Evolutionary conservation across 2,113 vertebrate species (phyloP).

Genomic region (Chaetura pelagica): DNA sequence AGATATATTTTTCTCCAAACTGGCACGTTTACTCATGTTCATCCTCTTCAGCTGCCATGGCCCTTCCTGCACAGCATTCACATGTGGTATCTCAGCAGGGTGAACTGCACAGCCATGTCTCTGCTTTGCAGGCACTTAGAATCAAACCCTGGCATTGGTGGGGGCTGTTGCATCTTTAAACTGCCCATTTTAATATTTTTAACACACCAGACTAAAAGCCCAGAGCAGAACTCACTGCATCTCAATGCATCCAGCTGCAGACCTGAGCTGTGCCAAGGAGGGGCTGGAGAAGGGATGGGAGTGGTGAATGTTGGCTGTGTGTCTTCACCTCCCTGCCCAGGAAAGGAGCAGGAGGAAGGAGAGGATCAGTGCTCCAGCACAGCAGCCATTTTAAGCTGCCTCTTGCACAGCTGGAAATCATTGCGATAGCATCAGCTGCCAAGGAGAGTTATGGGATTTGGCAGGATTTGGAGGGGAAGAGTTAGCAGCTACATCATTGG

Average conservation of each 20-base stretch:
- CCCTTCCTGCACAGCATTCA: not conserved
- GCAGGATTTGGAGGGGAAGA: not conserved
- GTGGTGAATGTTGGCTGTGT: accelerated
- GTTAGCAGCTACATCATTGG: not conserved
- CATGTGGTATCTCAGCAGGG: accelerated
- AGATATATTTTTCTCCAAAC: not conserved
- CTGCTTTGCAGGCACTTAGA: not conserved
- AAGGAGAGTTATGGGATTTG: constrained; percentile 6
- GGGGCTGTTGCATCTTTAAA: not conserved
- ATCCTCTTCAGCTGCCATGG: not conserved
- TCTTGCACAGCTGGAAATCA: constrained; percentile 56
- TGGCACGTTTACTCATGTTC: not conserved
- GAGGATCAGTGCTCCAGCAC: not conserved
- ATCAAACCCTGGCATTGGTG: not conserved
- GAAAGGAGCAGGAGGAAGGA: not conserved
- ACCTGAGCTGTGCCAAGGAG: not conserved
- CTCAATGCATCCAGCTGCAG: not conserved
- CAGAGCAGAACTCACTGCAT: not conserved
- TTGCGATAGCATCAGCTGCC: not conserved
- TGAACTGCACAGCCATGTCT: not conserved
- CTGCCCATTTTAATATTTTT: not conserved
- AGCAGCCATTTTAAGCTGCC: constrained; percentile 1
- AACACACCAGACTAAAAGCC: not conserved
- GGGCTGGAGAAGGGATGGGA: not conserved
- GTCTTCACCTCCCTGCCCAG: not conserved